Conservation (phyloP, 2,888 invertebrate genomes). For the Morpho achilles region DNA sequence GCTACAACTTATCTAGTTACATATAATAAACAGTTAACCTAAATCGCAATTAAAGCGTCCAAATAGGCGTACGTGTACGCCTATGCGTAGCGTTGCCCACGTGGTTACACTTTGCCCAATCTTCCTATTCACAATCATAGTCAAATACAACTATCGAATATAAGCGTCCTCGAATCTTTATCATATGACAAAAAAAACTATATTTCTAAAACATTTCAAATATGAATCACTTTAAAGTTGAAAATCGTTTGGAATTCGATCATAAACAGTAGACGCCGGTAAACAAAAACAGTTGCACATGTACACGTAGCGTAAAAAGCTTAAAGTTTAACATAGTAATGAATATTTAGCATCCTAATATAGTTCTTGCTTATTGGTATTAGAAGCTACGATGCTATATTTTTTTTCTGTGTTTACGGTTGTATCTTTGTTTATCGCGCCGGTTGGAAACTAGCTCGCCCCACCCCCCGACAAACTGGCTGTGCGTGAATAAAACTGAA, state of each 20-base stretch:
- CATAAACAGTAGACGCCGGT: conserved; percentile 19
- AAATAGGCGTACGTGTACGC: conserved; percentile 45
- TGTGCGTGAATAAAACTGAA: conserved; percentile 54
- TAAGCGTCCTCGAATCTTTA: conserved; percentile 28
- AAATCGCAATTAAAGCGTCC: conserved; percentile 40
- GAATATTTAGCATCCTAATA: conserved; percentile 7
- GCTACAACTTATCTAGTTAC: conserved; percentile 30
- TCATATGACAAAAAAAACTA: conserved; percentile 20
- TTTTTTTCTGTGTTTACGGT: conserved; percentile 6
- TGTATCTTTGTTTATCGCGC: conserved; percentile 13
- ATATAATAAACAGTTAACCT: conserved; percentile 44
- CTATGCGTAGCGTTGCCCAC: conserved; percentile 33
- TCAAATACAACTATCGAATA: conserved; percentile 35
- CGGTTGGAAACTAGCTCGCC: conserved; percentile 44
- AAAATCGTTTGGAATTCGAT: conserved; percentile 1
- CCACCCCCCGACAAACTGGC: conserved; percentile 30
- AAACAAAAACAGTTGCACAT: conserved; percentile 31
- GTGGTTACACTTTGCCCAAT: conserved; percentile 4
- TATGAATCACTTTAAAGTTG: conserved; percentile 2
- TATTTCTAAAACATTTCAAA: conserved; percentile 4
- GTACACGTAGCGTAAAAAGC: conserved; percentile 15
- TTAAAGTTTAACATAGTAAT: conserved; percentile 5
- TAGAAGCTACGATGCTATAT: conserved; percentile 9
- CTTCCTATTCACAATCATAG: conserved; percentile 26
- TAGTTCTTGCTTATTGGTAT: neutral